A percentile compares a stretch with the other conserved stretches of the same genome.
Conservation (phyloP, 2,797 vertebrate genomes). For the Falco concolor region DNA sequence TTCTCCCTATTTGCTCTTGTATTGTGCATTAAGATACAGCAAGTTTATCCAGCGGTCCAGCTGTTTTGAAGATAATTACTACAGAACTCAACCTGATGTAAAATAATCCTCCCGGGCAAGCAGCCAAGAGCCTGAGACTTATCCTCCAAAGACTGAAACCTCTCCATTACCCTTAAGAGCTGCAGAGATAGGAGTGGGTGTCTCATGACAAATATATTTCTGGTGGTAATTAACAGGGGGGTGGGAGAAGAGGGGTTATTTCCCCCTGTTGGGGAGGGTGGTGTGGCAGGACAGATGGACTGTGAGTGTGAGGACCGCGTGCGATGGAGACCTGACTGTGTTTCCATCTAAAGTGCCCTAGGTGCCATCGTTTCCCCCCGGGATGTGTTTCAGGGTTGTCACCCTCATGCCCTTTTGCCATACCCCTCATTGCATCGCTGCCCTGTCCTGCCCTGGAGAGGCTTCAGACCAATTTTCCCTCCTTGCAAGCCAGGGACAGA, state of each 20-base stretch:
- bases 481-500: too few species aligned
- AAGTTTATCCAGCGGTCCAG: slow-evolving; percentile 80
- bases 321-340: accelerated
- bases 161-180: slow-evolving; percentile 69
- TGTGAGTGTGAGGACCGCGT: accelerated
- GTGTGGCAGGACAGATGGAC: accelerated
- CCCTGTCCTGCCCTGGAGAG: background rate
- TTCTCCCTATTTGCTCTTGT: slow-evolving; percentile 70
- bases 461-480: background rate
- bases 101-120: slow-evolving; percentile 76
- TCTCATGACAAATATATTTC: slow-evolving; percentile 59
- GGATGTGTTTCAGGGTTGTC: background rate
- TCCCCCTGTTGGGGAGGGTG: accelerated
- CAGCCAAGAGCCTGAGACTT: slow-evolving; percentile 65
- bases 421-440: accelerated
- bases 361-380: accelerated
- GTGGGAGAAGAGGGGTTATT: background rate
- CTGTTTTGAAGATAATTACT: slow-evolving; percentile 82
- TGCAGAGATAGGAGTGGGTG: slow-evolving; percentile 20
- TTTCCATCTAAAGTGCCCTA: background rate
- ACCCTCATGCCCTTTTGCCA: accelerated
- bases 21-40: slow-evolving; percentile 65
- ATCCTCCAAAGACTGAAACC: slow-evolving; percentile 65
- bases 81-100: slow-evolving; percentile 76
- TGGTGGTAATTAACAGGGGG: slow-evolving; percentile 9